Evolutionary conservation across 1,140 invertebrate genomes (phyloP).

Genomic region (Drosophila bocqueti): DNA sequence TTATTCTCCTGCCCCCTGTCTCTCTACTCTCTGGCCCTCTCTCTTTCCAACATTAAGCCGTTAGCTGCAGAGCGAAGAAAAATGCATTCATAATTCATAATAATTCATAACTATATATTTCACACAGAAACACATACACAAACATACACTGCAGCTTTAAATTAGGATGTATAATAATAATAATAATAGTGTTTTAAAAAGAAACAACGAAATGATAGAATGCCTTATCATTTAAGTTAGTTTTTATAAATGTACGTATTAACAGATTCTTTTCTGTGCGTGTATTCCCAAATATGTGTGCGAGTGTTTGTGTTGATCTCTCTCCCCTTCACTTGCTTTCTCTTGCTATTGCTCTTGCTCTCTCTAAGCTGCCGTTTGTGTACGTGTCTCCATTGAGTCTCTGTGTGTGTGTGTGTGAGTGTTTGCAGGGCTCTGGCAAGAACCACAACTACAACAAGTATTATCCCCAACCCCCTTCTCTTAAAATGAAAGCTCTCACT

Average conservation of each 20-base stretch:
- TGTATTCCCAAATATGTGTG: slow-evolving; percentile 26
- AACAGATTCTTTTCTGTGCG: slow-evolving; percentile 28
- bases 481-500: slow-evolving; percentile 43
- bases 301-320: slow-evolving; percentile 41
- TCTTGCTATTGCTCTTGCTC: slow-evolving; percentile 21
- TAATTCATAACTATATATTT: slow-evolving; percentile 19
- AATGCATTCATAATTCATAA: slow-evolving; percentile 18
- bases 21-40: slow-evolving; percentile 3
- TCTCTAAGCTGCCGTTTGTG: slow-evolving; percentile 46
- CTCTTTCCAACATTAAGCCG: slow-evolving; percentile 40
- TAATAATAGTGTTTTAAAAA: neutral
- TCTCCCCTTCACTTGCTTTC: slow-evolving; percentile 32
- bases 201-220: slow-evolving; percentile 7
- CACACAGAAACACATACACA: slow-evolving; percentile 31
- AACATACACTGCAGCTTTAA: slow-evolving; percentile 28
- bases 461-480: slow-evolving; percentile 17
- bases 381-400: slow-evolving; percentile 21
- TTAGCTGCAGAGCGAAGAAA: slow-evolving; percentile 41
- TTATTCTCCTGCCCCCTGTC: neutral
- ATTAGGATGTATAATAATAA: slow-evolving; percentile 17
- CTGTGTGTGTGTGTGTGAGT: slow-evolving; percentile 34
- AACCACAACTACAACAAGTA: slow-evolving; percentile 19
- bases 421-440: slow-evolving; percentile 52
- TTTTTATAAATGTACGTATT: slow-evolving; percentile 52
- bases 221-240: slow-evolving; percentile 65